Conservation (phyloP, 1,140 invertebrate genomes). For the Pseudomyrmex cubaensis region DNA sequence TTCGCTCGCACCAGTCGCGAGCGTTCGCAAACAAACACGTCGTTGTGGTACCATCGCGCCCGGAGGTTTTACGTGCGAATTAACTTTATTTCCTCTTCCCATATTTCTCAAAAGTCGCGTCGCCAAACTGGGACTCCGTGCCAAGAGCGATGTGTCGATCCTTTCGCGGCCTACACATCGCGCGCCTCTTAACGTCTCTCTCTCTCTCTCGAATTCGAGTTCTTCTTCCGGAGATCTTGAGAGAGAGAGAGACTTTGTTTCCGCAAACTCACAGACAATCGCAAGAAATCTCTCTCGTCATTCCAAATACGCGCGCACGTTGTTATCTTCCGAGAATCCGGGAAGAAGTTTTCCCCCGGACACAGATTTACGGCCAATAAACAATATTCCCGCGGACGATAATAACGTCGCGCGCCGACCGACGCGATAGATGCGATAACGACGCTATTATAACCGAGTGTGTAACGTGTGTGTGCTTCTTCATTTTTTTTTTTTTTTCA, state of each 20-base stretch:
- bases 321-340: conserved; percentile 33
- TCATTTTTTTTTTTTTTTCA: not conserved
- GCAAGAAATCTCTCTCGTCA: conserved; percentile 39
- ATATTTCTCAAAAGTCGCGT: conserved; percentile 29
- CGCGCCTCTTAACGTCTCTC: conserved; percentile 4
- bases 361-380: conserved; percentile 42
- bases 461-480: not conserved
- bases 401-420: not conserved
- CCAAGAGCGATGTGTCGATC: conserved; percentile 22
- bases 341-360: not conserved
- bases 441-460: conserved; percentile 20
- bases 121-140: conserved; percentile 32
- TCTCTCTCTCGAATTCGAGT: conserved; percentile 8
- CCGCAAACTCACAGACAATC: not conserved
- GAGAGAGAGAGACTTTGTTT: not conserved
- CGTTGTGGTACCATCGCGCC: not conserved
- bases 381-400: conserved; percentile 27
- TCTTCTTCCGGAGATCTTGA: not conserved
- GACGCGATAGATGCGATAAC: not conserved
- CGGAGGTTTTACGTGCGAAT: conserved; percentile 12
- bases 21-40: conserved; percentile 12
- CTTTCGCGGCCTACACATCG: conserved; percentile 6
- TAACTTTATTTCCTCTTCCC: conserved; percentile 4
- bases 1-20: not conserved
- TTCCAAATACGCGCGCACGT: conserved; percentile 23